Base-by-base conservation (phyloP, 2,888 invertebrate genomes). In the Andrena camellia region DNA sequence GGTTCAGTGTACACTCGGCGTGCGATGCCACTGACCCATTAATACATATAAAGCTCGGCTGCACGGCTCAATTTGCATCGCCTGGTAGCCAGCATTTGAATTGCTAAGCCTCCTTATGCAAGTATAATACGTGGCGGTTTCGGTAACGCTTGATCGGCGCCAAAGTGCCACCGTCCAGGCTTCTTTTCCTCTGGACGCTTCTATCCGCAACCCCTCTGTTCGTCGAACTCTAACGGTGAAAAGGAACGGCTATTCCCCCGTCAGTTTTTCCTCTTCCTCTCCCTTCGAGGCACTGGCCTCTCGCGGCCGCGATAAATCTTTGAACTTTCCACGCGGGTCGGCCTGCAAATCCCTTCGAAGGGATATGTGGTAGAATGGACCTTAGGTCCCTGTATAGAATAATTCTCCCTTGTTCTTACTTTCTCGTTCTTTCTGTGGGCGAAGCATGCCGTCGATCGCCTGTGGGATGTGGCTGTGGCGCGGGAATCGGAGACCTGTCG, bases 11-110 rank as follows among this genome's bases (percentile, higher is more conserved):
- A 84, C 89, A 88, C 81, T 86, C 78, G 85, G 59, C 86, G 86
- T 72, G 86, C 91, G 90, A 93, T 93, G 93, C 93, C 93, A 93
- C 91, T 93, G 92, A 93, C 93, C 93, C 90, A 93, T 92, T 93
- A 92, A 93, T 93, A 91, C 92, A 92, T 92, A 90, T 92, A 91
- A 90, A 91, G 85, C 85, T 86, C 78, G 84, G 74, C 81, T 77
- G 86, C 85, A 81, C 85, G 78, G 76, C 60, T 88, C 77, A 84
- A 89, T 90, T 91, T 89, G 72, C 90, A 91, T 91, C 82, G 84
- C 79, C 70, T 73, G 69, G 78, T 79, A 23, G 72, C 63, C 70
- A 54, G 59, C 48, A 90, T 91, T 88, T 89, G 88, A 89, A 90
- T 90, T 90, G 88, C 89, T 88, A 86, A 90, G 85, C 75, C 82